These are phyloP conservation scores for Helobdella robusta DNA, from an alignment of 2,888 invertebrate genomes.

Conservation along the genomic window DNA sequence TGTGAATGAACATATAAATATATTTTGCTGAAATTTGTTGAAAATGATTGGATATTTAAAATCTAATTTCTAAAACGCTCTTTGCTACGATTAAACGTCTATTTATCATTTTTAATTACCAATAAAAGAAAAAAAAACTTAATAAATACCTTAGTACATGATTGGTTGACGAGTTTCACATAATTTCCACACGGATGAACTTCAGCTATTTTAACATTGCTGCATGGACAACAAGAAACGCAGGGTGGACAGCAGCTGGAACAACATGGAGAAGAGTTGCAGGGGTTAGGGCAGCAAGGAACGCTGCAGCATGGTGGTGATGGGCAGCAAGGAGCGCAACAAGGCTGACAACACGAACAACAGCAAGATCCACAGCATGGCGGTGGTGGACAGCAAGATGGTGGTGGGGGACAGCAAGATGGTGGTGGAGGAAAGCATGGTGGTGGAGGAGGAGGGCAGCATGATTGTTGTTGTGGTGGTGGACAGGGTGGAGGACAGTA, in stretches of 20 bases:
- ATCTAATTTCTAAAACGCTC: too few species aligned
- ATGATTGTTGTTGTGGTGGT: not conserved
- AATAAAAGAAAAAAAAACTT: not conserved
- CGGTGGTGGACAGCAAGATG: slow-evolving; percentile 19
- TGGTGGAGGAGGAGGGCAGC: not conserved
- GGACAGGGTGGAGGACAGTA: slow-evolving; percentile 11
- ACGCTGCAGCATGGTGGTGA: slow-evolving; percentile 5
- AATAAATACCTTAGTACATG: slow-evolving; percentile 20
- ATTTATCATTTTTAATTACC: too few species aligned
- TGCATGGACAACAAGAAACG: slow-evolving; percentile 21
- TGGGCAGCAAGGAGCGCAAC: slow-evolving; percentile 16
- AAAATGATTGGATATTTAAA: too few species aligned
- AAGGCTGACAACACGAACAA: slow-evolving; percentile 15
- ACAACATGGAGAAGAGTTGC: not conserved
- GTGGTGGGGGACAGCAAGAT: slow-evolving; percentile 19
- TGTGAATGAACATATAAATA: too few species aligned
- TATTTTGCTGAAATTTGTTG: too few species aligned
- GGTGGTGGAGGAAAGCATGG: slow-evolving; percentile 4
- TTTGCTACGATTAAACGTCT: too few species aligned
- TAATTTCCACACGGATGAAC: slow-evolving; percentile 24
- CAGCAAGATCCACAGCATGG: slow-evolving; percentile 13
- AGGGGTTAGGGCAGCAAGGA: slow-evolving; percentile 12
- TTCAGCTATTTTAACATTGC: slow-evolving; percentile 22
- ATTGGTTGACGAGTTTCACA: slow-evolving; percentile 21
- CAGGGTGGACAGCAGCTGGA: slow-evolving; percentile 10